Evolutionary conservation across 1,140 invertebrate genomes (phyloP), one percentile per base, ranked within the genome.

Genomic region (Agraylea sexmaculata): DNA sequence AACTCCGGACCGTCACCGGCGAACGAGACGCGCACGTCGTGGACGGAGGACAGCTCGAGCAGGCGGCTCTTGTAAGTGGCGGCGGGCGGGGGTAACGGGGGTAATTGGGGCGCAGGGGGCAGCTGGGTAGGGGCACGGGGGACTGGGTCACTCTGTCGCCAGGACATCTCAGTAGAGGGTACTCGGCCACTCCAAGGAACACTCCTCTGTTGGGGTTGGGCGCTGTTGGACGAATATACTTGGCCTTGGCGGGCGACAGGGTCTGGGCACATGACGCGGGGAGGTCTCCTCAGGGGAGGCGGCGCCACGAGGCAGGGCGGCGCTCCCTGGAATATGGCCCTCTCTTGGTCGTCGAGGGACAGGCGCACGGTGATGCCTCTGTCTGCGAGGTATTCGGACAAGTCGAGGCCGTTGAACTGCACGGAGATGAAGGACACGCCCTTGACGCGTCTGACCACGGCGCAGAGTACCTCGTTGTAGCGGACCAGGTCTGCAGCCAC

Each of bases 1-100:
- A 75, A 59, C 36, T 71, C 69, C 2, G 81, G 81, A 1, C 82
- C 82, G 51, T 87, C 80, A 53, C 80, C 78, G 12, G 83, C 75
- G 54, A 70, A 78, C 20, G 80, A 83, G 3, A 84, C 71, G 54
- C 68, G 71, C 1, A 83, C 78, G 46, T 75, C 67, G 51, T 85
- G 75, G 39, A 66, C 60, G 2, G 68, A 66, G 43, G 66, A 67
- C n/a, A 70, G 52, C 49, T 76, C 73, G 11, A 77, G 51, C 10
- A 71, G 51, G 25, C 73, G 57, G 30, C 69, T 74, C 45, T 72
- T 77, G 41, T 73, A 80, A 15, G 57, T 72, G 57, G 37, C 53
- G 56, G 44, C 6, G 32, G 54, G 50, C 43, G 56, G 58, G 18
- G 44, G 55, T 37, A 52, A 30, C 23, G 37, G 15, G 33, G 37